Evolutionary conservation across 2,113 vertebrate genomes (phyloP), one percentile per base, ranked within the genome.

Genomic region (Anoura caudifer): DNA sequence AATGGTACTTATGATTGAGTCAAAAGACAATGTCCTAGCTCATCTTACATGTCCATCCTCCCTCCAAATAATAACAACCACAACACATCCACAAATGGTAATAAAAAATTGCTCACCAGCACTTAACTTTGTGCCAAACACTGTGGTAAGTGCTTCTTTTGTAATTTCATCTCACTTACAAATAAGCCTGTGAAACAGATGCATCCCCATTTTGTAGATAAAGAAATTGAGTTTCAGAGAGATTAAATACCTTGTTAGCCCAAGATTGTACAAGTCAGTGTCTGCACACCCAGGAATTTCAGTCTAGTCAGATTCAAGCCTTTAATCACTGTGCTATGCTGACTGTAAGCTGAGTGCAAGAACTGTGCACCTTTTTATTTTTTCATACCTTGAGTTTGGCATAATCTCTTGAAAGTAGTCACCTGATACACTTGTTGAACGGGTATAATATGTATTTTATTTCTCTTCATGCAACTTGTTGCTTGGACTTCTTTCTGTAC

Each of bases 151-250:
- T 73, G 36, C 38, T 81, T 79, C 65, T 91, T 84, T 69, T 22
- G 20, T 75, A 84, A 94, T 70, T 93, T 93, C 33, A 84, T 47
- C 50, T 81, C 69, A 63, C 17, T 88, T 88, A 92, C 47, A 92
- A 76, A 83, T 80, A 94, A 94, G 38, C 47, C 31, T 41, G 43
- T 52, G 8, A 87, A 92, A 94, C 24, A 91, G 70, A 16, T 65
- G 6, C 5, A 93, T 31, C 33, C 41, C 24, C 79, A 47, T 63
- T 94, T 94, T 75, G 88, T 3, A 95, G 38, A 83, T 88, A 56
- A 84, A 24, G 45, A 93, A 90, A 43, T 33, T 59, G 15, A 95
- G 69, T 10, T 22, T 88, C 76, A 41, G 38, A 83, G 56, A 77
- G 3, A 5, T 69, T 73, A 70, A 63, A 70, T 45, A 43, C 61